Evolutionary conservation across 2,888 invertebrate species (phyloP), one percentile per base, ranked within the genome.

Genomic region (Auanema freiburgensis): DNA sequence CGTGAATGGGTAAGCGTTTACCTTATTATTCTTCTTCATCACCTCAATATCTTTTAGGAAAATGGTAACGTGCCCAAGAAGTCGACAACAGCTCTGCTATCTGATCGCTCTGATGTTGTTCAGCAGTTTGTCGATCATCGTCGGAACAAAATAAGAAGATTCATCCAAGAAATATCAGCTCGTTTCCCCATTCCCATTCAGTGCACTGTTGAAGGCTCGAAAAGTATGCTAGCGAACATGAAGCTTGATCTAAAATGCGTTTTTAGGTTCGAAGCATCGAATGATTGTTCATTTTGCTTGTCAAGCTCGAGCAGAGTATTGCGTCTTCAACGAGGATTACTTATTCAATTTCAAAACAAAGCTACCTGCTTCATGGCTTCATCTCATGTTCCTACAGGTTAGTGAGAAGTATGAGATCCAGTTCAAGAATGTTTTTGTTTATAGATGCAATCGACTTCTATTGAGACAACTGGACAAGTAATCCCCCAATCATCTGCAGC

Each of bases 61-160:
- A 51, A 51, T 14, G 18, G 24, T 5, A 46, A 18, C 10, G 6
- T 46, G 3, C 3, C 16, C 4, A 46, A 21, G 16, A 46, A 46
- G 46, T 46, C 21, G 16, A 10, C 16, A 18, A 46, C 16, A 46
- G 46, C 46, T 6, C 10, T 18, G 46, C 4, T 46, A 5, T 46
- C 46, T 41, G 72, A 72, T 23, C 60, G 76, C 16, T 81, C 84
- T 25, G 86, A 86, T 67, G 84, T 86, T 0, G 92, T 95, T 46
- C 92, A 93, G 83, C 93, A 94, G 85, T 95, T 95, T 85, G 94
- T 94, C 85, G 93, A 93, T 85, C 94, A 95, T 85, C 93, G 95
- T 84, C 86, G 93, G 71, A 90, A 91, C 74, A 93, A 93, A 84
- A 94, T 95, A 63, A 91, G 92, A 84, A 88, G 89, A 21, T 95